Evolutionary conservation across 1,140 invertebrate species (phyloP).

Genomic region (Agrilus planipennis): DNA sequence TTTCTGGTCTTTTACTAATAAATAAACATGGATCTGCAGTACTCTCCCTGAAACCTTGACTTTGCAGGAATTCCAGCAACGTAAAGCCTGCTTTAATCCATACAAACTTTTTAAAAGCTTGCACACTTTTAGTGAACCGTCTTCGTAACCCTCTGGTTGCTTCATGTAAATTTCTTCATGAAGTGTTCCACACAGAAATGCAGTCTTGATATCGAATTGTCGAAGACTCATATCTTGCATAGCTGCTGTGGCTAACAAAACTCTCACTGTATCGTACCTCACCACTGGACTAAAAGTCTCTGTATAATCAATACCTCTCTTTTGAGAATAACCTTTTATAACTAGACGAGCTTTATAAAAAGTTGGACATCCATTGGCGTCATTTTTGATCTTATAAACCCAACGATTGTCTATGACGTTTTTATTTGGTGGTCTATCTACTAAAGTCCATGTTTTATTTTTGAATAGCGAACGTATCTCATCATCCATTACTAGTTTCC

Average conservation of each 20-base stretch:
- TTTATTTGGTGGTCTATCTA: conserved; percentile 2
- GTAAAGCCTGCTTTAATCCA: conserved; percentile 29
- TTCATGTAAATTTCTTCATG: conserved; percentile 33
- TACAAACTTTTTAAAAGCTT: conserved; percentile 30
- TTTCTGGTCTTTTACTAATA: too few relatives aligned
- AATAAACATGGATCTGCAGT: too few relatives aligned
- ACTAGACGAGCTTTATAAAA: conserved; percentile 34
- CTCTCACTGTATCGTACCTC: conserved; percentile 19
- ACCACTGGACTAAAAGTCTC: conserved; percentile 29
- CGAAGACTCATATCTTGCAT: conserved; percentile 5
- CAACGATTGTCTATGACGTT: conserved; percentile 4
- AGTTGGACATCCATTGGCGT: conserved; percentile 12
- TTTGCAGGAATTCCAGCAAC: conserved; percentile 25
- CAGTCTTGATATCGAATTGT: conserved; percentile 27
- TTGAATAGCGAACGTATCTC: conserved; percentile 5
- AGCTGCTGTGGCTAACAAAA: conserved; percentile 19
- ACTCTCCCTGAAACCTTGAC: too few relatives aligned
- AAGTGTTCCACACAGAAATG: conserved; percentile 29
- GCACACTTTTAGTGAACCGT: conserved; percentile 19
- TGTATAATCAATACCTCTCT: conserved; percentile 20
- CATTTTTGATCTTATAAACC: conserved; percentile 18
- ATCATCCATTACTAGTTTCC: too few relatives aligned
- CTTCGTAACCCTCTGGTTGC: conserved; percentile 29
- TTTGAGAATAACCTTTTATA: conserved; percentile 30
- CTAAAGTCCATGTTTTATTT: conserved; percentile 8